phyloP scores from a whole-genome alignment of 2,888 invertebrate genomes.

The Luffia ferchaultella region DNA sequence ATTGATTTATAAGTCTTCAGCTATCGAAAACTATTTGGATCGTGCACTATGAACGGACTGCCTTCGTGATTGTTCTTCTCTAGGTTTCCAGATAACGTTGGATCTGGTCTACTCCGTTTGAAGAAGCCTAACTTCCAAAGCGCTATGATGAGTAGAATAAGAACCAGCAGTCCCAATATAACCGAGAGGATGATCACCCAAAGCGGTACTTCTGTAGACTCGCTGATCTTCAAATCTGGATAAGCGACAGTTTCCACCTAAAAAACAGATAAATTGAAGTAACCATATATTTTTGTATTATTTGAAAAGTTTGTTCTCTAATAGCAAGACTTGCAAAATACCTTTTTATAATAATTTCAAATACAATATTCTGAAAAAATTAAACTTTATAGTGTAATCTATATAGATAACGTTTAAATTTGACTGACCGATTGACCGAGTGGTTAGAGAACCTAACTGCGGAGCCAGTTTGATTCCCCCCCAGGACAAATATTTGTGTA shows the following conservation, averaged over 20 bases:
- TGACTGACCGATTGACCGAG: too few species aligned
- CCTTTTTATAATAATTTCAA: too few species aligned
- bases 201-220: slow-evolving; percentile 78
- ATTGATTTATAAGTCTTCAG: slow-evolving; percentile 23
- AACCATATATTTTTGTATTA: too few species aligned
- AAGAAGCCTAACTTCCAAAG: slow-evolving; percentile 93
- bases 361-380: too few species aligned
- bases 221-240: slow-evolving; percentile 80
- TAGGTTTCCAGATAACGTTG: slow-evolving; percentile 80
- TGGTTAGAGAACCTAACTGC: too few species aligned
- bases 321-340: too few species aligned
- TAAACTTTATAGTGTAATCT: too few species aligned
- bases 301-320: too few species aligned
- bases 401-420: too few species aligned
- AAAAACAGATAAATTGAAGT: slow-evolving; percentile 8
- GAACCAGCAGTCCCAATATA: slow-evolving; percentile 81
- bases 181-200: slow-evolving; percentile 90
- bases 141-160: slow-evolving; percentile 80
- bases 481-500: too few species aligned
- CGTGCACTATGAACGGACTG: slow-evolving; percentile 67
- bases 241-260: slow-evolving; percentile 86
- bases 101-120: slow-evolving; percentile 84
- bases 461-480: too few species aligned
- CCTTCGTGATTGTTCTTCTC: slow-evolving; percentile 77
- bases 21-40: slow-evolving; percentile 56